Evolutionary conservation across 2,113 vertebrate genomes (phyloP).

Genomic region (Clarias magur): DNA sequence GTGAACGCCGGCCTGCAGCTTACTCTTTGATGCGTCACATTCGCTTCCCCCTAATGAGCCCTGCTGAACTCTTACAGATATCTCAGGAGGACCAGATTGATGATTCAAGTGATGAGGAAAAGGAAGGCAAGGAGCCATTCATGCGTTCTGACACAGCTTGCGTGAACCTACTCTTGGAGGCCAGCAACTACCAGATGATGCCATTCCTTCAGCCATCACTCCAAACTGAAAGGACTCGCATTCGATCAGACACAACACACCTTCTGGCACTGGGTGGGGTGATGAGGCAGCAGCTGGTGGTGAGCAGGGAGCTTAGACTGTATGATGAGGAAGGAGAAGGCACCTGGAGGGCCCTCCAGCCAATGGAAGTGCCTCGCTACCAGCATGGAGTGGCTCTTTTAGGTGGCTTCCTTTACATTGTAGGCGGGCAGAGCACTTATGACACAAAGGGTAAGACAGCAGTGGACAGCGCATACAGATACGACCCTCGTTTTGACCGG

Average conservation of each 20-base stretch:
- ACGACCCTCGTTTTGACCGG: slow-evolving; percentile 77
- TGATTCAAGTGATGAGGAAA: slow-evolving; percentile 12
- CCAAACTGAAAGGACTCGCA: slow-evolving; percentile 76
- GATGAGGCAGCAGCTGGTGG: slow-evolving; percentile 80
- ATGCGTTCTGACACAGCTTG: slow-evolving; percentile 75
- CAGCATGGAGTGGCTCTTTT: slow-evolving; percentile 79
- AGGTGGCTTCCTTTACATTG: slow-evolving; percentile 79
- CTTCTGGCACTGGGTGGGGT: slow-evolving; percentile 77
- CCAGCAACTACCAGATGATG: slow-evolving; percentile 84
- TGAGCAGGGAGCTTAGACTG: slow-evolving; percentile 76
- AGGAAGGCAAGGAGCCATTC: slow-evolving; percentile 48
- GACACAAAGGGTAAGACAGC: slow-evolving; percentile 83
- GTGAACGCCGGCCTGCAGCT: slow-evolving; percentile 56
- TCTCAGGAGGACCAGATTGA: slow-evolving; percentile 72
- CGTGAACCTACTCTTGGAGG: slow-evolving; percentile 80
- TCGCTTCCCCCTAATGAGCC: slow-evolving; percentile 79
- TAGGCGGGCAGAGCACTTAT: slow-evolving; percentile 80
- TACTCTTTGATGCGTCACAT: slow-evolving; percentile 73
- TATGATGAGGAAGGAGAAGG: slow-evolving; percentile 65
- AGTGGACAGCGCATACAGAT: slow-evolving; percentile 77
- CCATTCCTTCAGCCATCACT: slow-evolving; percentile 77
- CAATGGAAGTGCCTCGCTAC: slow-evolving; percentile 79
- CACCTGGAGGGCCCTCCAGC: slow-evolving; percentile 72
- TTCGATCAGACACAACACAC: slow-evolving; percentile 73
- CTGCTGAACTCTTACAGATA: slow-evolving; percentile 75